Base-by-base conservation (phyloP, 2,888 invertebrate species). In the Hoplodrina ambigua region DNA sequence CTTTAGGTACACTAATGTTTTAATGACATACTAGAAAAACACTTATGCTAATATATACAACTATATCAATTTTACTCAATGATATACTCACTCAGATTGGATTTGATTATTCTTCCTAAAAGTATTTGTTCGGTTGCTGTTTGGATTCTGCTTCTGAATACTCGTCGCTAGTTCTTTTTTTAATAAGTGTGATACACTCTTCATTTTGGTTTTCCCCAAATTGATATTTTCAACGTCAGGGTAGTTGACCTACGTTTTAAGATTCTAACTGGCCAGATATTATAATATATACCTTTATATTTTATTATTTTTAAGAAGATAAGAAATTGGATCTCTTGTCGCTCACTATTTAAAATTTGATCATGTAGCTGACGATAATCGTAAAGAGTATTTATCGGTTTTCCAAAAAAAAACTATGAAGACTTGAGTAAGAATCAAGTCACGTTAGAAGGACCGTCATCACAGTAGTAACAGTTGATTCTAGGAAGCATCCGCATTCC, bases 401-500 rank as follows among this genome's bases (percentile, higher is more conserved):
- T 17, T 49, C 53, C 17, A 5, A 15, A 72, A 62, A 62, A n/a
- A 37, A 44, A 49, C 4, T 49, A 5, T 58, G 41, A 10, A 49
- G 33, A 41, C 20, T 46, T 54, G 44, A 5, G 19, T 68, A 11
- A 52, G 17, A 41, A 64, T 67, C 61, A 62, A 61, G 54, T 55
- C 67, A 57, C 63, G 58, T 62, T 62, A 71, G 71, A 66, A 75
- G 77, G 78, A 74, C 58, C 70, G 54, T 49, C 80, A 80, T 82
- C 81, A 72, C 81, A 84, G 85, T 88, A 88, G 82, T 86, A 88
- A 86, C 87, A 88, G 87, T 88, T 88, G 88, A 90, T 91, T 92
- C 91, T 89, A 86, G 90, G 92, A 91, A 90, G 88, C 90, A 91
- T 94, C 94, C 94, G 93, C 94, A 95, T 95, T 94, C 95, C 93